Evolutionary conservation across 2,113 vertebrate species (phyloP).

Genomic region (Mustela nigripes): DNA sequence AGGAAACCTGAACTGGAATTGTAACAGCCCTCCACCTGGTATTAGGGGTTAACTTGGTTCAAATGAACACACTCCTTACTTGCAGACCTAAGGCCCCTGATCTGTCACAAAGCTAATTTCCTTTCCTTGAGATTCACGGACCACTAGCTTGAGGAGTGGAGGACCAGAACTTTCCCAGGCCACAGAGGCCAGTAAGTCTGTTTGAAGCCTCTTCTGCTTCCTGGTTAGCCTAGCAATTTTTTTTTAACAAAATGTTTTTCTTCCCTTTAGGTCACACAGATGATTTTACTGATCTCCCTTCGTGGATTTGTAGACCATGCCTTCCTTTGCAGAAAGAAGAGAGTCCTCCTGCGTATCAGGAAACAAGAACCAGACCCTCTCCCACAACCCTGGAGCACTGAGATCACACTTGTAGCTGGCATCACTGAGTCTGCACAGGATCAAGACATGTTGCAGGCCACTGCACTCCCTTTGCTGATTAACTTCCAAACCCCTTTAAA

Average conservation of each 20-base stretch:
- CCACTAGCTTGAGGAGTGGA: background rate
- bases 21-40: background rate
- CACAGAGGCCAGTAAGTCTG: background rate
- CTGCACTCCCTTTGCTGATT: background rate
- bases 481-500: background rate
- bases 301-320: background rate
- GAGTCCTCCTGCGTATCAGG: background rate
- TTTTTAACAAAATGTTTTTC: background rate
- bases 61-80: background rate
- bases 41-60: background rate
- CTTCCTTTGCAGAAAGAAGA: background rate
- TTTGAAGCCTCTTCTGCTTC: background rate
- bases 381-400: background rate
- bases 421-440: background rate
- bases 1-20: background rate
- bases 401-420: background rate
- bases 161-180: background rate
- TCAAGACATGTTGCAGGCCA: background rate
- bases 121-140: background rate
- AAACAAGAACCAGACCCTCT: background rate
- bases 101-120: background rate
- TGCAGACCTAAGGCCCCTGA: background rate
- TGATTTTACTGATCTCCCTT: background rate
- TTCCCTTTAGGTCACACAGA: background rate
- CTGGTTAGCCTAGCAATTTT: background rate